Evolutionary conservation across 2,113 vertebrate genomes (phyloP).

Genomic region (Chloebia gouldiae): DNA sequence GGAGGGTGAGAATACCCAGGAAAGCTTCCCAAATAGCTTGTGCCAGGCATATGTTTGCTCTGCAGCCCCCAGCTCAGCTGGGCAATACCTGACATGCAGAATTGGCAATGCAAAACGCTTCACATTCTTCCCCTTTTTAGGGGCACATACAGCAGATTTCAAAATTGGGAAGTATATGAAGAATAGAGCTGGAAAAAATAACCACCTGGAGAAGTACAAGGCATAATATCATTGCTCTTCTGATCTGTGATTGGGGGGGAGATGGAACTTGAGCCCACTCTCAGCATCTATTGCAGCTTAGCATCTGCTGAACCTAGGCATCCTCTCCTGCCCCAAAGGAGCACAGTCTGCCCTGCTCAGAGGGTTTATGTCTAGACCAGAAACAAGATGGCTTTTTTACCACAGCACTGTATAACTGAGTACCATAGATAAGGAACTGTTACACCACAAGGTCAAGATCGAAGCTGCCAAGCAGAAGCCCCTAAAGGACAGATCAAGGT

Average conservation of each 20-base stretch:
- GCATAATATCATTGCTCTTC: background rate
- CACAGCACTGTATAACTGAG: background rate
- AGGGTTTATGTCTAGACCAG: background rate
- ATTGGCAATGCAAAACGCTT: rapidly evolving
- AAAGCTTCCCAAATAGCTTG: background rate
- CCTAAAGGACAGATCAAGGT: background rate
- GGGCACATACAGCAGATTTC: background rate
- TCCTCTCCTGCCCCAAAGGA: no score
- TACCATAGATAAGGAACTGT: rapidly evolving
- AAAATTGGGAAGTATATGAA: background rate
- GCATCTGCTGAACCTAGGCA: background rate
- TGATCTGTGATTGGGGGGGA: background rate
- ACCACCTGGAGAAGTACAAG: background rate
- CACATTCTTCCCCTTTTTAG: background rate
- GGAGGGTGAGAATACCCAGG: background rate
- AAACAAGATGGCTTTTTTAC: background rate
- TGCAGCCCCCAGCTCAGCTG: background rate
- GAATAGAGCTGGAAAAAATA: background rate
- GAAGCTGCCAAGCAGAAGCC: background rate
- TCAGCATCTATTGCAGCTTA: background rate
- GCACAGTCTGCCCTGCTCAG: background rate
- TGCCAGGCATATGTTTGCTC: background rate
- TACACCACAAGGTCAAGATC: background rate
- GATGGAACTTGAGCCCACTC: rapidly evolving
- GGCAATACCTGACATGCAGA: rapidly evolving